phyloP scores from a whole-genome alignment of 2,888 invertebrate species.

The Caenorhabditis sp. region DNA sequence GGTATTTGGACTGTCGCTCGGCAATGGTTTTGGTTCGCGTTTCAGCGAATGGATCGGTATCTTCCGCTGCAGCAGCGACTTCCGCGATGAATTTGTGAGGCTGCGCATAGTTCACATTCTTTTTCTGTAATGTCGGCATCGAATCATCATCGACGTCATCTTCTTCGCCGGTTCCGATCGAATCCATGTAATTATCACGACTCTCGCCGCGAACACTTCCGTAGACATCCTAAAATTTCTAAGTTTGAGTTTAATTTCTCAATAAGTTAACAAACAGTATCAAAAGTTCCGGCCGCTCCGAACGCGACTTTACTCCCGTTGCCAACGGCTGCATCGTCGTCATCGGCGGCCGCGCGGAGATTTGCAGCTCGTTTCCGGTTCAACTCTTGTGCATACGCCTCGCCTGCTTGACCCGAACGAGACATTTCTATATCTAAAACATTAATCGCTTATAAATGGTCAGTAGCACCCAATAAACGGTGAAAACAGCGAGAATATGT shows the following conservation, averaged over 20 bases:
- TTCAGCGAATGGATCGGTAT: constrained; percentile 94
- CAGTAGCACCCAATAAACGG: too few species aligned
- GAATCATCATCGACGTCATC: constrained; percentile 83
- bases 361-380: constrained; percentile 53
- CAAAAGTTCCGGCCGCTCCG: constrained; percentile 89
- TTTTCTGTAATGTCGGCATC: constrained; percentile 55
- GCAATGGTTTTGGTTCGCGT: constrained; percentile 92
- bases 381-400: constrained; percentile 57
- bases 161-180: constrained; percentile 96
- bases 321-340: constrained; percentile 47
- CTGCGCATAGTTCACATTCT: constrained; percentile 60
- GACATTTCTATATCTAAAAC: constrained; percentile 32
- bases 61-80: constrained; percentile 80
- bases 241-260: not conserved
- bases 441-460: too few species aligned
- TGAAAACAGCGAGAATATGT: not conserved
- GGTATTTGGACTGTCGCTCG: constrained; percentile 96
- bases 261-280: constrained; percentile 82
- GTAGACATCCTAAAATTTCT: constrained; percentile 85
- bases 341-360: constrained; percentile 83
- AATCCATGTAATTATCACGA: constrained; percentile 90
- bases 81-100: constrained; percentile 71
- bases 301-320: constrained; percentile 84
- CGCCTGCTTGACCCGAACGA: constrained; percentile 44
- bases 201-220: constrained; percentile 85